Conservation (phyloP, 2,797 vertebrate species). For the Gymnoscopelus microlampas region DNA sequence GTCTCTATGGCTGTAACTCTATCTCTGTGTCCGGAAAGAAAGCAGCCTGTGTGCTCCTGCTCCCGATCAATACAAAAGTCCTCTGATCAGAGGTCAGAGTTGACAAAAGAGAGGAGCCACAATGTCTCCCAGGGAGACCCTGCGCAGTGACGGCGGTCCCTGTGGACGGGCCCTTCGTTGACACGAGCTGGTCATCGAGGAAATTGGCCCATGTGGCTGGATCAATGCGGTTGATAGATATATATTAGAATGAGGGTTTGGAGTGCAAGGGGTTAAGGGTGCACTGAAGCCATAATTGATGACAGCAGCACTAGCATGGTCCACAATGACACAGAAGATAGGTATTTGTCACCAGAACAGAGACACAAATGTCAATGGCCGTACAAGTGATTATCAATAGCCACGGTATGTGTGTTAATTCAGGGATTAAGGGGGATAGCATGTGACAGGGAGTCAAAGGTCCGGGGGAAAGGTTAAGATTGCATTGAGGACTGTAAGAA, state of each 20-base stretch:
- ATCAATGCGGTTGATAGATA: conserved; percentile 41
- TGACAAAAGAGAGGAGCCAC: conserved; percentile 38
- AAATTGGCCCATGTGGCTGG: conserved; percentile 21
- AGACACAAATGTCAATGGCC: conserved; percentile 21
- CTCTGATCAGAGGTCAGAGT: conserved; percentile 52
- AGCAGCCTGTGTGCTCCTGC: conserved; percentile 28
- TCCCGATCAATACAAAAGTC: conserved; percentile 57
- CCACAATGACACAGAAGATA: conserved; percentile 17
- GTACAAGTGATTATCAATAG: conserved; percentile 20
- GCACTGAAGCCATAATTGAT: background rate
- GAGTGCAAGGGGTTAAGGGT: conserved; percentile 1
- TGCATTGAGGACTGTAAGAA: background rate
- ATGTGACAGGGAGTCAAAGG: background rate
- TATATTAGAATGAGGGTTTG: conserved; percentile 7
- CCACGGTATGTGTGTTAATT: conserved; percentile 13
- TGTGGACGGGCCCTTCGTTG: conserved; percentile 25
- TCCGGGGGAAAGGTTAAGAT: conserved; percentile 12
- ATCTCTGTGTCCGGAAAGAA: conserved; percentile 34
- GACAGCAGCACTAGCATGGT: background rate
- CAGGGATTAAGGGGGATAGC: background rate
- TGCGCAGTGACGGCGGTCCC: conserved; percentile 11
- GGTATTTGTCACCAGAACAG: background rate
- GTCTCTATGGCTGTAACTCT: conserved; percentile 23
- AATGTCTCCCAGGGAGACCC: conserved; percentile 22
- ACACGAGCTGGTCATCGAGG: conserved; percentile 29